These are phyloP conservation scores for Fistularia tabacaria DNA, from an alignment of 2,797 vertebrate genomes.

Conservation along the genomic window DNA sequence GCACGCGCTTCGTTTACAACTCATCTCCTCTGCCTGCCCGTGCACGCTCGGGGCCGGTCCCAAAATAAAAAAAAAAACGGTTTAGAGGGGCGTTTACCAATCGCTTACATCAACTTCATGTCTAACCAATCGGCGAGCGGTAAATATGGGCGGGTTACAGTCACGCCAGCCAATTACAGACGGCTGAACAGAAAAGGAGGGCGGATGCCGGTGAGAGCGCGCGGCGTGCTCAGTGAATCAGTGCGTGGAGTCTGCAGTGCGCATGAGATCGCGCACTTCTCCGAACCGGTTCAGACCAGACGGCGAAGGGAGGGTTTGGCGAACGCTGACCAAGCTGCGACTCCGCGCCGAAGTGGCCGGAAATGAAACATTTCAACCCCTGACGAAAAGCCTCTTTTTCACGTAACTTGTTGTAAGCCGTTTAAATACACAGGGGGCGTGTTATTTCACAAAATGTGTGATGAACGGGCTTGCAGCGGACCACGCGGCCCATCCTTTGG, in stretches of 20 bases:
- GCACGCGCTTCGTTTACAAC: conserved; percentile 77
- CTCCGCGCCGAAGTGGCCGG: conserved; percentile 50
- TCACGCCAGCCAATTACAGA: conserved; percentile 48
- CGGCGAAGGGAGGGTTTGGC: conserved; percentile 56
- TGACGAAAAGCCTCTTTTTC: no score
- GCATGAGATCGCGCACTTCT: conserved; percentile 65
- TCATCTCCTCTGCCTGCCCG: conserved; percentile 57
- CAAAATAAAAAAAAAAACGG: conserved; percentile 44
- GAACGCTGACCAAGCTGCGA: conserved; percentile 52
- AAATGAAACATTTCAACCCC: conserved; percentile 31
- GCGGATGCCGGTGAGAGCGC: conserved; percentile 26
- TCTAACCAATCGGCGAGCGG: conserved; percentile 39
- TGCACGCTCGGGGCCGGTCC: conserved; percentile 29
- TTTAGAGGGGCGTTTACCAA: conserved; percentile 47
- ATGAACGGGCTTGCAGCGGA: no score
- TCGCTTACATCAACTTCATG: conserved; percentile 12
- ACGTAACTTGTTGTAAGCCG: no score
- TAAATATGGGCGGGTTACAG: conserved; percentile 47
- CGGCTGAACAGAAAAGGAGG: neutral
- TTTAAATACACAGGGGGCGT: no score
- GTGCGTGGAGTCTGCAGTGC: conserved; percentile 54
- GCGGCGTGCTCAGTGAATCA: conserved; percentile 42
- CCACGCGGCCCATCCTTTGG: no score
- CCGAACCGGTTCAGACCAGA: conserved; percentile 83
- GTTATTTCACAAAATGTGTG: no score